A percentile compares a stretch with the other conserved stretches of the same genome.
Evolutionary conservation across 1,140 invertebrate species (phyloP).

Genomic region (Bombus impatiens): DNA sequence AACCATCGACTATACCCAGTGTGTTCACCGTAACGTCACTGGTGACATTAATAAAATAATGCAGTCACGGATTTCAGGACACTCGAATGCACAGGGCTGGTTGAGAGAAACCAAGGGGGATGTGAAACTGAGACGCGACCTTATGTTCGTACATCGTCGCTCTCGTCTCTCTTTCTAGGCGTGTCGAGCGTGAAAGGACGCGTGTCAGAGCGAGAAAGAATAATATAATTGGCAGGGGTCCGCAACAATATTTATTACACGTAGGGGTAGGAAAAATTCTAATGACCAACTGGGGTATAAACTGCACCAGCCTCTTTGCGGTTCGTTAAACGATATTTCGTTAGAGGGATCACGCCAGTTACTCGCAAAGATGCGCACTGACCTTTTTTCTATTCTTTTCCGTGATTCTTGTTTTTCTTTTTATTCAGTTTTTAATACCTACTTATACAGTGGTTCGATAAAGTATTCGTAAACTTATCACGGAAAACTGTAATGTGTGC

Average conservation of each 20-base stretch:
- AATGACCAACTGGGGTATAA: conserved; percentile 79
- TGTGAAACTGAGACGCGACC: conserved; percentile 69
- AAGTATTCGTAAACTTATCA: too few species aligned
- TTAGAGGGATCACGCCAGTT: conserved; percentile 36
- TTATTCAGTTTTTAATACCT: background rate
- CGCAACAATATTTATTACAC: conserved; percentile 79
- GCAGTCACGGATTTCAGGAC: conserved; percentile 70
- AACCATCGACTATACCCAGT: conserved; percentile 18
- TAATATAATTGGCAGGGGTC: conserved; percentile 78
- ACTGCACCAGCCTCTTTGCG: conserved; percentile 79
- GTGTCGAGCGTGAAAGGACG: background rate
- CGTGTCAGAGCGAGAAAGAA: conserved; percentile 9
- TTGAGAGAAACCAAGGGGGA: conserved; percentile 5
- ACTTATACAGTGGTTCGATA: background rate
- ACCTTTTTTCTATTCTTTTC: background rate
- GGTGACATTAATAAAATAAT: conserved; percentile 75
- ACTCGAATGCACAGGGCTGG: conserved; percentile 48
- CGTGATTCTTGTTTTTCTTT: background rate
- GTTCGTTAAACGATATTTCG: conserved; percentile 79
- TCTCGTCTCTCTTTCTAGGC: conserved; percentile 36
- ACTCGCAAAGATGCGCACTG: conserved; percentile 11
- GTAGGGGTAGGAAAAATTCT: conserved; percentile 75
- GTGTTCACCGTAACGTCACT: conserved; percentile 65
- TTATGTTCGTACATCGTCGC: conserved; percentile 76
- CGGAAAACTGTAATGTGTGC: too few species aligned